Evolutionary conservation across 2,113 vertebrate genomes (phyloP).

Genomic region (Plestiodon gilberti): DNA sequence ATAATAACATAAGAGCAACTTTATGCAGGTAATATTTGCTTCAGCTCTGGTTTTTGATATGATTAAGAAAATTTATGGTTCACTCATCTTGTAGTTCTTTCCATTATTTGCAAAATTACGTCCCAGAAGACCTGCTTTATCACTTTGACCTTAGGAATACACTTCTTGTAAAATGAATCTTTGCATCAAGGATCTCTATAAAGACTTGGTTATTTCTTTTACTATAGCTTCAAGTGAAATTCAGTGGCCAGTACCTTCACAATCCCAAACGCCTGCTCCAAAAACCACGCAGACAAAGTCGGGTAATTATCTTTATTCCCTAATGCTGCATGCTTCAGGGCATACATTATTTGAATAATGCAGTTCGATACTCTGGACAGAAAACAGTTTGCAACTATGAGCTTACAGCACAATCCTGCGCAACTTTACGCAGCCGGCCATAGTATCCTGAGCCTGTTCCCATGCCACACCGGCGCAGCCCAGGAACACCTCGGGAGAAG

Average conservation of each 20-base stretch:
- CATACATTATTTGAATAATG: background rate
- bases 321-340: constrained; percentile 6
- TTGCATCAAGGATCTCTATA: constrained; percentile 38
- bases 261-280: constrained; percentile 62
- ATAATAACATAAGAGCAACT: background rate
- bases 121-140: constrained; percentile 7
- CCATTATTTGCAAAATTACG: background rate
- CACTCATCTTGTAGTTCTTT: background rate
- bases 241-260: constrained; percentile 56
- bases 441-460: no score
- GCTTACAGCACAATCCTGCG: no score
- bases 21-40: background rate
- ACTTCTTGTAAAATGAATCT: constrained; percentile 12
- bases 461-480: no score
- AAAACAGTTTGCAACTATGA: background rate
- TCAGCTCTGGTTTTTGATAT: background rate
- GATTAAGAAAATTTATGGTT: background rate
- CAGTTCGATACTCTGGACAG: background rate
- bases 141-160: constrained; percentile 16
- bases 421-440: no score
- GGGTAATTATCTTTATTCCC: constrained; percentile 72
- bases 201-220: constrained; percentile 66
- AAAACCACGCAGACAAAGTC: constrained; percentile 67
- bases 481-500: no score
- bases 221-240: constrained; percentile 73